Conservation (phyloP, 2,113 vertebrate genomes). For the Cephalopholis sonnerati region DNA sequence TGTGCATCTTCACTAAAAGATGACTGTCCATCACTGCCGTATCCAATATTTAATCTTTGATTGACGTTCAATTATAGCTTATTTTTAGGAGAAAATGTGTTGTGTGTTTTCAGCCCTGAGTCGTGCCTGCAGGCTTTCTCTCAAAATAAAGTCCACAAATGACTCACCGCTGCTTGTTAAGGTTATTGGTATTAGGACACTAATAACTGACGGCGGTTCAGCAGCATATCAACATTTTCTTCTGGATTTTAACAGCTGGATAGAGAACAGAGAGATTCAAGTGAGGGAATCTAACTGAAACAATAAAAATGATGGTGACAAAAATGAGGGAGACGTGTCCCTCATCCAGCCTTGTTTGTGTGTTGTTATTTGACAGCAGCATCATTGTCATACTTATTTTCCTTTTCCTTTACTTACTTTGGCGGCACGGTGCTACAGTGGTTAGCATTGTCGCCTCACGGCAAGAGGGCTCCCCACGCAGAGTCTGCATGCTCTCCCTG, state of each 20-base stretch:
- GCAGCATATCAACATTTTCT: background rate
- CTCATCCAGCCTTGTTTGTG: background rate
- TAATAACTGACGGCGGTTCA: background rate
- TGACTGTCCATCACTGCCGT: background rate
- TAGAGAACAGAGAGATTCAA: background rate
- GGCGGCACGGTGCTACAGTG: too few relatives aligned
- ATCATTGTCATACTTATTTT: conserved; percentile 12
- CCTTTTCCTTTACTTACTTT: too few relatives aligned
- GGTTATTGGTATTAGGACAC: background rate
- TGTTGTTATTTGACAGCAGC: conserved; percentile 6
- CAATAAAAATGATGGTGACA: background rate
- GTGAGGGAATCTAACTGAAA: background rate
- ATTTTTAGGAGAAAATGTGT: background rate
- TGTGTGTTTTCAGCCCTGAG: background rate
- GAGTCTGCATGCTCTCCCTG: too few relatives aligned
- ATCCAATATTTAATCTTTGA: background rate
- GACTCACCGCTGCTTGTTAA: background rate
- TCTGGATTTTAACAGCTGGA: background rate
- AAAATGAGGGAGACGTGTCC: background rate
- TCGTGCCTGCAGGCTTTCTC: background rate
- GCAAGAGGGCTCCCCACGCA: too few relatives aligned
- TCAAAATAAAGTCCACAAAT: conserved; percentile 7
- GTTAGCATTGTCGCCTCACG: too few relatives aligned
- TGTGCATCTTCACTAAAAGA: background rate
- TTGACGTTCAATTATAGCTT: background rate